phyloP scores from a whole-genome alignment of 2,797 vertebrate species.

The Sebastes oblongus region DNA sequence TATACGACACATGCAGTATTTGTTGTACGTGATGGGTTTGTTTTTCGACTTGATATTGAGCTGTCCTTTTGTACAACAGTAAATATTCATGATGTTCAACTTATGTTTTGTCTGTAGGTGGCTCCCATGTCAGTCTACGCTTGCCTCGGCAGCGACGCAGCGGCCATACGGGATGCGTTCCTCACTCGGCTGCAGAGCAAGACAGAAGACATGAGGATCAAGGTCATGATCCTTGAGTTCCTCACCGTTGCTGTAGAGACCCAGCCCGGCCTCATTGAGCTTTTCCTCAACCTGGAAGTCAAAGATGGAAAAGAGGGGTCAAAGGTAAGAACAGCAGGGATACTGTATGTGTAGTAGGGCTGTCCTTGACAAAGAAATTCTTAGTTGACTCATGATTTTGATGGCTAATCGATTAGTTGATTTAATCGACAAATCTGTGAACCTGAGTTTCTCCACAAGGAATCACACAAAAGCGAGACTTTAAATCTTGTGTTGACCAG shows the following conservation, averaged over 20 bases:
- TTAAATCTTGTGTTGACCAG: too few species aligned
- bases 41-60: background rate
- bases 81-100: background rate
- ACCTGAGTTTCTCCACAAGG: too few species aligned
- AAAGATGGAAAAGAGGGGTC: conserved; percentile 90
- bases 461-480: too few species aligned
- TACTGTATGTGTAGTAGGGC: too few species aligned
- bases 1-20: background rate
- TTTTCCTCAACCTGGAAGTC: conserved; percentile 95
- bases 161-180: conserved; percentile 95
- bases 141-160: conserved; percentile 93
- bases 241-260: conserved; percentile 97
- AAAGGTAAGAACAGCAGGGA: conserved; percentile 78
- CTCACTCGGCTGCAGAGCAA: conserved; percentile 93
- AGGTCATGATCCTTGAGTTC: conserved; percentile 98
- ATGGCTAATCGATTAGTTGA: too few species aligned
- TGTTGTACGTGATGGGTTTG: background rate
- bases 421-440: too few species aligned
- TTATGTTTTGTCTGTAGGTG: conserved; percentile 80
- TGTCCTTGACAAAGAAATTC: too few species aligned
- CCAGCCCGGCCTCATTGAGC: conserved; percentile 96
- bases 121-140: conserved; percentile 99
- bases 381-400: too few species aligned
- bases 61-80: background rate
- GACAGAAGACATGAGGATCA: conserved; percentile 97